Base-by-base conservation (phyloP, 1,140 invertebrate genomes). In the Ridgeia piscesae region DNA sequence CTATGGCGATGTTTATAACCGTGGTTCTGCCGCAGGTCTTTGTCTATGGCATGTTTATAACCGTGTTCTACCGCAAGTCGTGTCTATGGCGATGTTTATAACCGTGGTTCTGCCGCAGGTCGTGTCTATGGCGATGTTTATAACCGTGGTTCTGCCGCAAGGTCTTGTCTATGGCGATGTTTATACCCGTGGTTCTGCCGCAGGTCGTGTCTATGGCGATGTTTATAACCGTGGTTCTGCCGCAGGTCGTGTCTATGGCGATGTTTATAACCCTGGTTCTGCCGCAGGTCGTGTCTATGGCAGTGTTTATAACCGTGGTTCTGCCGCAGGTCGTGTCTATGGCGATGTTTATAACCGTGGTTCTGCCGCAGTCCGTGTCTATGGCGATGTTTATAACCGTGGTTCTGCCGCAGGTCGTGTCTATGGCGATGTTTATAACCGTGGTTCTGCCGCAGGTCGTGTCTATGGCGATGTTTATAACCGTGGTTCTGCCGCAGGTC, bases 181-280 rank as follows among this genome's bases (percentile, higher is more conserved):
- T 88, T 17, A 91, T 92, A 4, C 33, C 92, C 2, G 11, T 92
- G 2, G n/a, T n/a, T n/a, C 42, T 42, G 2, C 58, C 27, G 58
- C 58, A 91, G 91, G 92, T 92, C 9, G 35, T 92, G 9, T 34
- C 91, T 31, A 89, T 91, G 33, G 92, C 92, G 0, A 77, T 77
- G 34, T 9, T 88, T 17, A 91, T 92, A 4, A 34, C 92, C 2
- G 11, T 92, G 2, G n/a, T n/a, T n/a, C 42, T 42, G 2, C 58
- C 27, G 58, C 58, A 91, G 91, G 92, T 92, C 9, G 35, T 92
- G 9, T 34, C 91, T 31, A 89, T 91, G 33, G 92, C 92, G 0
- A 77, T 77, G 34, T 9, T 88, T 17, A 91, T 92, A 4, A 34
- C 92, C 2, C 34, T 92, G 2, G n/a, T n/a, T n/a, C 42, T 42